phyloP scores from a whole-genome alignment of 2,888 invertebrate genomes.

The Crematogaster levior region DNA sequence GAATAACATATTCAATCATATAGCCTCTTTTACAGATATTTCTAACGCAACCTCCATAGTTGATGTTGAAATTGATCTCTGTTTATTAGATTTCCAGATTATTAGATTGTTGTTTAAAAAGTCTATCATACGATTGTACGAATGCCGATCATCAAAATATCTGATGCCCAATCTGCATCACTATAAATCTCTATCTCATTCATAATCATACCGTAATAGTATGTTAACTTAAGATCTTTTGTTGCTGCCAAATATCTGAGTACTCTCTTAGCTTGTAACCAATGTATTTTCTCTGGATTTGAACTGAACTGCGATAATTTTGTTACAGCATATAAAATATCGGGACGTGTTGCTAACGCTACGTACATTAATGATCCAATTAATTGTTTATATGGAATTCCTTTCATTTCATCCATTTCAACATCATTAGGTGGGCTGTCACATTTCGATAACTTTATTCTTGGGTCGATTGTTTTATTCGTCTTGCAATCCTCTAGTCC shows the following conservation, averaged over 20 bases:
- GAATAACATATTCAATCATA: slow-evolving; percentile 5
- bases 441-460: slow-evolving; percentile 17
- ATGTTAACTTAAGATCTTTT: background rate
- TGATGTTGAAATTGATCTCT: slow-evolving; percentile 28
- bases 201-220: background rate
- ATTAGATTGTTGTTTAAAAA: slow-evolving; percentile 12
- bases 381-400: slow-evolving; percentile 1
- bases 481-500: slow-evolving; percentile 4
- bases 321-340: slow-evolving; percentile 20
- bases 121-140: background rate
- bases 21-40: slow-evolving; percentile 24
- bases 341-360: slow-evolving; percentile 22
- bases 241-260: slow-evolving; percentile 12
- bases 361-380: slow-evolving; percentile 39
- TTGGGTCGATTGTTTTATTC: slow-evolving; percentile 16
- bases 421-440: background rate
- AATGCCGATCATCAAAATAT: slow-evolving; percentile 45
- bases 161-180: slow-evolving; percentile 40
- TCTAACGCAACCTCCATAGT: slow-evolving; percentile 28
- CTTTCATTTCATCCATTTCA: slow-evolving; percentile 30
- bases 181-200: slow-evolving; percentile 34
- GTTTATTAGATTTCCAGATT: slow-evolving; percentile 33
- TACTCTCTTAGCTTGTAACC: slow-evolving; percentile 36
- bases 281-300: background rate
- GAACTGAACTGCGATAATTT: slow-evolving; percentile 35